Base-by-base conservation (phyloP, 2,113 vertebrate genomes). In the Pteruthius melanotis region DNA sequence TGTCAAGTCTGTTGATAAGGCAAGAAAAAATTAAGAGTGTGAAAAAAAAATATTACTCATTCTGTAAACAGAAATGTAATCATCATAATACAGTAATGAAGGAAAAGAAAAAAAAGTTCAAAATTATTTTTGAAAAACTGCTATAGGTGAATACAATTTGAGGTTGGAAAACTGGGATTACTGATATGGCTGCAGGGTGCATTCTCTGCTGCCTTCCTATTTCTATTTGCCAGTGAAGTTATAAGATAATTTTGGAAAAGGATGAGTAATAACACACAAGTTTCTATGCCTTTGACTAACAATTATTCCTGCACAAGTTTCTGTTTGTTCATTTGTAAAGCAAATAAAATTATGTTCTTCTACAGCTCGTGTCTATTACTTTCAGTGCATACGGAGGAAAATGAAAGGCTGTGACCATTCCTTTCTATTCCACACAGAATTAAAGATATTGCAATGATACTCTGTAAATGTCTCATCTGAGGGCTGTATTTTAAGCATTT, bases 61-160 rank as follows among this genome's bases (percentile, higher is more conserved):
- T 72, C 35, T 56, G 30, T 65, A 77, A 71, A 20, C 6, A 56
- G 17, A 83, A 80, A 77, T 35, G 66, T 18, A 23, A 8, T 74
- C 9, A 26, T 39, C 33, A 35, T 7, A 77, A 42, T 24, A 40
- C 9, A 63, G n/a, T 26, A 60, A 60, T 40, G 5, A 8, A 17
- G 13, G 17, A 18, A 9, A 1, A 6, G 3, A 9, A 35, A 37
- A 56, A 47, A 1, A 2, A 33, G 3, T 11, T 47, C 2, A 65
- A 52, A 60, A 44, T 42, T 3, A 33, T 53, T 82, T 81, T 39
- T 26, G 10, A 66, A 22, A 61, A 77, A 5, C 30, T 39, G 15
- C 15, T 81, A 1, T 16, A 35, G 60, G 1, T 33, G 7, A 60
- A 81, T 59, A 35, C 0, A 56, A 35, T 30, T 44, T 56, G 54